These are phyloP conservation scores for Lepidurus arcticus DNA, from an alignment of 1,140 invertebrate genomes.

Conservation along the genomic window DNA sequence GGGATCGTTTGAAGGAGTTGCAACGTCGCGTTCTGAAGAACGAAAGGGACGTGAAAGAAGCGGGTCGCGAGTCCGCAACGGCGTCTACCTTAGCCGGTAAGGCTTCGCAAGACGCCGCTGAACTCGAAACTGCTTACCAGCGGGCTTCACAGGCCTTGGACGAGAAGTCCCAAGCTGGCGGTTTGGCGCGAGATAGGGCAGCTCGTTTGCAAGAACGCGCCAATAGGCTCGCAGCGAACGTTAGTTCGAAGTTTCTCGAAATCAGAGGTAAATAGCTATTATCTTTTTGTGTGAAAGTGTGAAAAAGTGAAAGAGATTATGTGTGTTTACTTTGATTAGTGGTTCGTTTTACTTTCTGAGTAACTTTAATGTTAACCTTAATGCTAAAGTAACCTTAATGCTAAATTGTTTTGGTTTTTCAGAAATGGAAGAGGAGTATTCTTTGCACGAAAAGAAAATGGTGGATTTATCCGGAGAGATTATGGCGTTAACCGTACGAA, in stretches of 20 bases:
- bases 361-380: not conserved
- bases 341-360: not conserved
- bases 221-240: conserved; percentile 66
- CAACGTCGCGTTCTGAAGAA: conserved; percentile 71
- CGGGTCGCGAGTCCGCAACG: conserved; percentile 50
- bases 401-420: conserved; percentile 38
- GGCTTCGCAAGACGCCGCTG: conserved; percentile 50
- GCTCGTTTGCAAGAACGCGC: conserved; percentile 65
- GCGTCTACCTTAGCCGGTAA: conserved; percentile 53
- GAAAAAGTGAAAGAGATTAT: not conserved
- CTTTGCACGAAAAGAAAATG: conserved; percentile 47
- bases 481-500: conserved; percentile 46
- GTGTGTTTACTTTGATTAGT: not conserved
- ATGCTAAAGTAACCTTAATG: conserved; percentile 1
- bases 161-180: conserved; percentile 56
- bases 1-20: conserved; percentile 60
- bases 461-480: conserved; percentile 45
- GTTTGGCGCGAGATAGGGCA: conserved; percentile 62
- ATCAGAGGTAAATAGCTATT: conserved; percentile 52
- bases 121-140: conserved; percentile 55
- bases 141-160: conserved; percentile 54
- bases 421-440: conserved; percentile 51
- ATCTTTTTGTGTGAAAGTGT: not conserved
- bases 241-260: conserved; percentile 64
- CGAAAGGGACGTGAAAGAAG: conserved; percentile 56